Conservation (phyloP, 2,113 vertebrate species). For the Verasper variegatus region DNA sequence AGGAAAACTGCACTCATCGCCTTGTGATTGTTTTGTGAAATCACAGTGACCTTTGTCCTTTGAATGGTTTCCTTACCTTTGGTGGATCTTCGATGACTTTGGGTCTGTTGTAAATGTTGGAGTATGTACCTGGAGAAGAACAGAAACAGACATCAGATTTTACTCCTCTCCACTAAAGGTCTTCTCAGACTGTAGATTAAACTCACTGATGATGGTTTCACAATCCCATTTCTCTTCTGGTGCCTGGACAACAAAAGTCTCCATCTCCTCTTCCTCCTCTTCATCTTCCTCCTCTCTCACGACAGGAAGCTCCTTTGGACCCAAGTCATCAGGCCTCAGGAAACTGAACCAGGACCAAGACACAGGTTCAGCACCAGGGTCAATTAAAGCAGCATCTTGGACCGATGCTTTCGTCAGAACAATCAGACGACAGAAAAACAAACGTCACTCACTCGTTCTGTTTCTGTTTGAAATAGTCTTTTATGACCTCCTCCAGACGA, state of each 20-base stretch:
- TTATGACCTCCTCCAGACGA: constrained; percentile 89
- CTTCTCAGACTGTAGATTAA: background rate
- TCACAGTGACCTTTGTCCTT: background rate
- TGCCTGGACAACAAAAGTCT: constrained; percentile 83
- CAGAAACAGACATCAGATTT: background rate
- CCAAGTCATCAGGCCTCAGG: constrained; percentile 84
- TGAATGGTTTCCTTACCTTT: constrained; percentile 83
- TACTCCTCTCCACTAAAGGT: background rate
- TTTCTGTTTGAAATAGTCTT: constrained; percentile 92
- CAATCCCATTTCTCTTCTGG: constrained; percentile 95
- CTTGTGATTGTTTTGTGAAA: background rate
- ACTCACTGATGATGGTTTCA: constrained; percentile 97
- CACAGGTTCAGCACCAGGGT: background rate
- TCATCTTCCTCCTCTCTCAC: constrained; percentile 81
- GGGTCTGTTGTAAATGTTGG: constrained; percentile 95
- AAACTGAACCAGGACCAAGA: constrained; percentile 52
- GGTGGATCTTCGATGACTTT: constrained; percentile 91
- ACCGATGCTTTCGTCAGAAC: background rate
- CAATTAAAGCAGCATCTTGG: background rate
- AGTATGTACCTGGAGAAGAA: constrained; percentile 89
- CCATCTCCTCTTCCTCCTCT: constrained; percentile 83
- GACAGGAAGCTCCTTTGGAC: constrained; percentile 80
- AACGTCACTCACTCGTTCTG: constrained; percentile 86
- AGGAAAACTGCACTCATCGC: background rate
- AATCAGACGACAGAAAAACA: background rate